Conservation (phyloP, 2,113 vertebrate species). For the Pituophis catenifer region DNA sequence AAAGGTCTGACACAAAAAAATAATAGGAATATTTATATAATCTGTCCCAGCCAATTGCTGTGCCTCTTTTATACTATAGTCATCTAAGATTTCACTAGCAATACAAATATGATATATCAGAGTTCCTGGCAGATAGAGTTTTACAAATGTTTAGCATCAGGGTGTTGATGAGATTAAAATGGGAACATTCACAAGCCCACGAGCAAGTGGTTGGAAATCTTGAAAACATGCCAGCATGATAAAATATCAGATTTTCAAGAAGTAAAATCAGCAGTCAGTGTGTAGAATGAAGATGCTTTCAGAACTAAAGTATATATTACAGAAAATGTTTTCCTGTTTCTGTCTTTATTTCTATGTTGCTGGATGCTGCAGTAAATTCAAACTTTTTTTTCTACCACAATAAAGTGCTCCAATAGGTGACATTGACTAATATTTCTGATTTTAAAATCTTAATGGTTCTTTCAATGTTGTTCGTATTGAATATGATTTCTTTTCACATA, state of each 20-base stretch:
- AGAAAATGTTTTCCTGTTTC: not conserved
- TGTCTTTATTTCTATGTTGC: not conserved
- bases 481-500: not conserved
- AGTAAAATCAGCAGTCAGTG: not conserved
- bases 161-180: not conserved
- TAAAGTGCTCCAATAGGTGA: not conserved
- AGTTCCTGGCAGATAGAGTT: not conserved
- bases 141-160: not conserved
- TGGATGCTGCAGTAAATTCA: not conserved
- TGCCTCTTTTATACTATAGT: not conserved
- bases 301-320: not conserved
- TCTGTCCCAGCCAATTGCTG: not conserved
- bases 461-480: not conserved
- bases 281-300: not conserved
- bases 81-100: not conserved
- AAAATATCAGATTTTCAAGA: conserved; percentile 8
- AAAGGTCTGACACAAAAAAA: not conserved
- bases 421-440: not conserved
- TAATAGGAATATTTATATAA: not conserved
- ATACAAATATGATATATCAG: not conserved
- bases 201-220: not conserved
- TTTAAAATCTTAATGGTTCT: conserved; percentile 13
- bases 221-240: not conserved
- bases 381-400: not conserved
- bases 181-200: not conserved